Percentiles rank a stretch among this genome's conserved stretches.
phyloP scores from a whole-genome alignment of 2,113 vertebrate genomes.

The Uria lomvia region DNA sequence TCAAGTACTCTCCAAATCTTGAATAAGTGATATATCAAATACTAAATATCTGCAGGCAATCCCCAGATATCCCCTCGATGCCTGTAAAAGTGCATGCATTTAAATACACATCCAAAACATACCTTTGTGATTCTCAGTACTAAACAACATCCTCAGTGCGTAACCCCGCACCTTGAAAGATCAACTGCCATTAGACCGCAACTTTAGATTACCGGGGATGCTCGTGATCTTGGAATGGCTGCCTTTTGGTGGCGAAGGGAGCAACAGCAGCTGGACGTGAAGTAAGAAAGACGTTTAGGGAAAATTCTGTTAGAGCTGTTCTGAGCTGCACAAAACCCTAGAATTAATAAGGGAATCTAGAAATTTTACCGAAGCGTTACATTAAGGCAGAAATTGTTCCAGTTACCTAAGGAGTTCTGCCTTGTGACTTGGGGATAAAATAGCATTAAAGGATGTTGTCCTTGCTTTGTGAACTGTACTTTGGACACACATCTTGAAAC shows the following conservation, averaged over 20 bases:
- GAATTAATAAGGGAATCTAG: neutral
- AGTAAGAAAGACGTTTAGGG: neutral
- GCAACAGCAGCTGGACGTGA: neutral
- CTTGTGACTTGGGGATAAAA: neutral
- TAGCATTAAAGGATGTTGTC: neutral
- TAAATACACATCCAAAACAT: conserved; percentile 1
- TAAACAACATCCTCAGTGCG: neutral
- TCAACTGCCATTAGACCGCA: neutral
- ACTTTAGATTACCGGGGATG: neutral
- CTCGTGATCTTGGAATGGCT: neutral
- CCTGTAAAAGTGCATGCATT: neutral
- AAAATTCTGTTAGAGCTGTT: neutral
- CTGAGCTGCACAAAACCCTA: neutral
- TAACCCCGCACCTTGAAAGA: neutral
- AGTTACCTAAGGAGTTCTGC: neutral
- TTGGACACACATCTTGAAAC: neutral
- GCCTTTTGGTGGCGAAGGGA: neutral
- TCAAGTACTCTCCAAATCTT: conserved; percentile 25
- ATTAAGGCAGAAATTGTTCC: neutral
- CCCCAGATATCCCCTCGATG: neutral
- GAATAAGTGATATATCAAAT: conserved; percentile 43
- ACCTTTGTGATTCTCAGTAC: neutral
- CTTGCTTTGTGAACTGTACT: neutral
- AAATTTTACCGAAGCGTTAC: neutral
- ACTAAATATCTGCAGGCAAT: conserved; percentile 45